Conservation (phyloP, 2,888 invertebrate genomes). For the Platerodrilus igneus region DNA sequence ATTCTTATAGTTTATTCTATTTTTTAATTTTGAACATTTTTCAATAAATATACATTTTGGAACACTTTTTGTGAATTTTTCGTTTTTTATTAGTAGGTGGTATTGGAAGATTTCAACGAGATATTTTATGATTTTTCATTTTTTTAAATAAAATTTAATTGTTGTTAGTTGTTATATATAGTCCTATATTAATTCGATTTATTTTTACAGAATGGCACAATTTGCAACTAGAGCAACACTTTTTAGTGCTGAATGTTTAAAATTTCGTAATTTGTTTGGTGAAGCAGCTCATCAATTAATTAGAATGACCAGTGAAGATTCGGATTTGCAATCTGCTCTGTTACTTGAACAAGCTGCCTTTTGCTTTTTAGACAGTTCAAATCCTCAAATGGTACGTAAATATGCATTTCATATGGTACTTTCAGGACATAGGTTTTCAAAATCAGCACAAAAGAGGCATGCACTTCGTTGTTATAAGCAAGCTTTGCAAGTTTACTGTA, state of each 20-base stretch:
- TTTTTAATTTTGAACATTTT: too few species aligned
- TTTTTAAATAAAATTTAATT: too few species aligned
- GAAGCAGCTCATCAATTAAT: constrained; percentile 96
- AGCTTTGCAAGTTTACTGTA: constrained; percentile 71
- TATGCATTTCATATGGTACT: constrained; percentile 96
- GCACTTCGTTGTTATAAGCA: constrained; percentile 88
- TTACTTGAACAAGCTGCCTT: constrained; percentile 93
- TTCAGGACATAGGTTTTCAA: constrained; percentile 91
- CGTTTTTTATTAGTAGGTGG: too few species aligned
- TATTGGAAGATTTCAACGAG: too few species aligned
- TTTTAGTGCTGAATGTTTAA: constrained; percentile 82
- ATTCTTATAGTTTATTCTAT: too few species aligned
- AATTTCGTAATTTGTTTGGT: constrained; percentile 69
- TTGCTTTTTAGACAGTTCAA: constrained; percentile 70
- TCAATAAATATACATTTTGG: too few species aligned
- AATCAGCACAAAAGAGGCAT: constrained; percentile 88
- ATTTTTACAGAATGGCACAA: constrained; percentile 67
- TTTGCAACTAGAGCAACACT: constrained; percentile 90
- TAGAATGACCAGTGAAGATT: constrained; percentile 94
- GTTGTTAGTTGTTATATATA: too few species aligned
- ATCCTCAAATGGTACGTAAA: constrained; percentile 77
- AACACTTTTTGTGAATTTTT: too few species aligned
- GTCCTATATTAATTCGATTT: constrained; percentile 5
- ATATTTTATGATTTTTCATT: too few species aligned
- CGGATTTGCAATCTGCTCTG: constrained; percentile 91